Conservation (phyloP, 1,140 invertebrate species). For the Drosophila insularis region DNA sequence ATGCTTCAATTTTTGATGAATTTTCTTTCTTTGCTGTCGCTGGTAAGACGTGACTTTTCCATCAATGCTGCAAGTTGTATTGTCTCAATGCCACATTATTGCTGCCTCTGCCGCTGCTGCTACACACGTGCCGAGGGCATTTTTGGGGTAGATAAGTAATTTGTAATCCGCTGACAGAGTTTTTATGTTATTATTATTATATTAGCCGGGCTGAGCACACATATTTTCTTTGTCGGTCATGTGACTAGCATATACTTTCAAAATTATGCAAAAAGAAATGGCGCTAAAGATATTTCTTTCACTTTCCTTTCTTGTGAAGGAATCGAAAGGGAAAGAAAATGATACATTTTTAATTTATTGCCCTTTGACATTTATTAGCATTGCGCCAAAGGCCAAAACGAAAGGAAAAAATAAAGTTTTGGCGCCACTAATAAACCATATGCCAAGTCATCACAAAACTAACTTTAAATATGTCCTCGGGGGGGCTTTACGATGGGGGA, state of each 20-base stretch:
- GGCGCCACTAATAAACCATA: conserved; percentile 73
- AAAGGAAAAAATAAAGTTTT: conserved; percentile 44
- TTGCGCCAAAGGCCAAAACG: conserved; percentile 26
- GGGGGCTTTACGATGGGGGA: conserved; percentile 24
- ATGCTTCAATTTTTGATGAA: conserved; percentile 71
- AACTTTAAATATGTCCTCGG: conserved; percentile 73
- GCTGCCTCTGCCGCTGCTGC: conserved; percentile 47
- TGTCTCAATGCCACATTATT: conserved; percentile 60
- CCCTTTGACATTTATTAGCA: conserved; percentile 53
- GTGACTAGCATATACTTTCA: conserved; percentile 66
- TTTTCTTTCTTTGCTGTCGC: conserved; percentile 47
- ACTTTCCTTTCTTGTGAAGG: not conserved
- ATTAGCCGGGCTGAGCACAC: conserved; percentile 39
- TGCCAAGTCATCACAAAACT: conserved; percentile 77
- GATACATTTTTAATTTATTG: conserved; percentile 71
- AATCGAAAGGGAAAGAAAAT: conserved; percentile 13
- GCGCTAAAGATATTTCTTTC: conserved; percentile 20
- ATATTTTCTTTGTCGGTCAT: conserved; percentile 48
- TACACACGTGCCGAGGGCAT: conserved; percentile 54
- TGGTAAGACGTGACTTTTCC: conserved; percentile 64
- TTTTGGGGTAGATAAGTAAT: conserved; percentile 35
- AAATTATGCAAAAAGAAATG: conserved; percentile 56
- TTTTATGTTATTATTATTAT: conserved; percentile 60
- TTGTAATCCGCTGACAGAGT: conserved; percentile 65
- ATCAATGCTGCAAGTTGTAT: conserved; percentile 61